Evolutionary conservation across 2,888 invertebrate species (phyloP).

Genomic region (Acanthopleura granulata): DNA sequence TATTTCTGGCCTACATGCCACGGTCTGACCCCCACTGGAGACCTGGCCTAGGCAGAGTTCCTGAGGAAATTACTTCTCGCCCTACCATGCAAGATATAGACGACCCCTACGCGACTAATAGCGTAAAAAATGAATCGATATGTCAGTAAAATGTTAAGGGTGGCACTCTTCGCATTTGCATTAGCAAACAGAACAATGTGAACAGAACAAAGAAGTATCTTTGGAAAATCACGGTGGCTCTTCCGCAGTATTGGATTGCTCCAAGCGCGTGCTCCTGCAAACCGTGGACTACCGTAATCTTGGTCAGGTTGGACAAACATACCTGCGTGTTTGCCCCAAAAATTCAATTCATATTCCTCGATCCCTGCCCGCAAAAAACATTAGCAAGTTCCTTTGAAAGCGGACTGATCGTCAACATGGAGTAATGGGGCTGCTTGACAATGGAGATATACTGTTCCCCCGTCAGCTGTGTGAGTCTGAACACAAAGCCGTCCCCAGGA

Average conservation of each 20-base stretch:
- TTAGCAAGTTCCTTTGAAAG: constrained; percentile 3
- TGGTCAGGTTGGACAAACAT: constrained; percentile 17
- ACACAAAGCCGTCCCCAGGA: neutral
- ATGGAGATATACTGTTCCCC: neutral
- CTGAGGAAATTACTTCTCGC: neutral
- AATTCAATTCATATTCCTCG: constrained; percentile 6
- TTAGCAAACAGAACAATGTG: constrained; percentile 17
- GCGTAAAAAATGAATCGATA: constrained; percentile 16
- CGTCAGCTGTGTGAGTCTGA: neutral
- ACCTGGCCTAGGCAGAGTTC: neutral
- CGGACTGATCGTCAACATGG: neutral
- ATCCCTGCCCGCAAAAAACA: constrained; percentile 7
- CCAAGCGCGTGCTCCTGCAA: constrained; percentile 3
- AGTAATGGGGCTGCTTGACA: neutral
- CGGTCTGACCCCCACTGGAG: neutral
- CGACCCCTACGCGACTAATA: constrained; percentile 8
- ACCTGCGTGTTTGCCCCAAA: constrained; percentile 15
- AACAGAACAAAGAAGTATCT: constrained; percentile 15
- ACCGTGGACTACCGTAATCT: neutral
- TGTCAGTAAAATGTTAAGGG: constrained; percentile 5
- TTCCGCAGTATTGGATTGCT: constrained; percentile 3
- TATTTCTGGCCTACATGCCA: constrained; percentile 11
- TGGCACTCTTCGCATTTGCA: constrained; percentile 13
- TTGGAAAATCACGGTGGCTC: constrained; percentile 13
- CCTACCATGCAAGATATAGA: neutral